Evolutionary conservation across 2,888 invertebrate genomes (phyloP).

Genomic region (Petrolisthes cinctipes): DNA sequence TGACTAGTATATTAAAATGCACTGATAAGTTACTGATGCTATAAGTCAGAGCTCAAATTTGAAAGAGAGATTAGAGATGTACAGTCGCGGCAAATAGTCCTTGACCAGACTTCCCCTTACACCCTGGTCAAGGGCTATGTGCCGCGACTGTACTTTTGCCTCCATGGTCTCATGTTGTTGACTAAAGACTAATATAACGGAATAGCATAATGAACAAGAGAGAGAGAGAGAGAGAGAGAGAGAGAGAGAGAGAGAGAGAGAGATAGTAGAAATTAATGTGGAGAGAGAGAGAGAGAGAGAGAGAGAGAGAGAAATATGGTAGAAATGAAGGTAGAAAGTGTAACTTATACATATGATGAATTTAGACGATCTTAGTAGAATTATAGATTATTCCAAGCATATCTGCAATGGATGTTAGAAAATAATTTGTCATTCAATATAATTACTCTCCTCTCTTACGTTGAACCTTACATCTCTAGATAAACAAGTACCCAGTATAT

Average conservation of each 20-base stretch:
- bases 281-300: neutral
- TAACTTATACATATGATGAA: neutral
- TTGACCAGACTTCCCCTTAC: no score
- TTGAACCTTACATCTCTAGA: neutral
- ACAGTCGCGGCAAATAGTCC: no score
- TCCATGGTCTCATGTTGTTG: no score
- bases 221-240: slow-evolving; percentile 13
- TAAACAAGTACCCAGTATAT: neutral
- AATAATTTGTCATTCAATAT: neutral
- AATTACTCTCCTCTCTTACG: neutral
- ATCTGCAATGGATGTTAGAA: neutral
- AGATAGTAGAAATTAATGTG: neutral
- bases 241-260: slow-evolving; percentile 2
- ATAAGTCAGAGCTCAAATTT: no score
- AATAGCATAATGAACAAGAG: neutral
- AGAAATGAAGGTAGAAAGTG: neutral
- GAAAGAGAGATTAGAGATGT: no score
- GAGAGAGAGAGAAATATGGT: neutral
- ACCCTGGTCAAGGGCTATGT: no score
- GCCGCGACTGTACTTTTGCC: no score
- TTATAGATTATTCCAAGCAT: neutral
- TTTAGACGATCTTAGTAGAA: no score
- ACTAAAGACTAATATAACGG: no score
- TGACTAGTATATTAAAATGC: no score
- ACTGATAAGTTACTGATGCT: no score